Evolutionary conservation across 2,888 invertebrate genomes (phyloP).

Genomic region (Mamestra brassicae): DNA sequence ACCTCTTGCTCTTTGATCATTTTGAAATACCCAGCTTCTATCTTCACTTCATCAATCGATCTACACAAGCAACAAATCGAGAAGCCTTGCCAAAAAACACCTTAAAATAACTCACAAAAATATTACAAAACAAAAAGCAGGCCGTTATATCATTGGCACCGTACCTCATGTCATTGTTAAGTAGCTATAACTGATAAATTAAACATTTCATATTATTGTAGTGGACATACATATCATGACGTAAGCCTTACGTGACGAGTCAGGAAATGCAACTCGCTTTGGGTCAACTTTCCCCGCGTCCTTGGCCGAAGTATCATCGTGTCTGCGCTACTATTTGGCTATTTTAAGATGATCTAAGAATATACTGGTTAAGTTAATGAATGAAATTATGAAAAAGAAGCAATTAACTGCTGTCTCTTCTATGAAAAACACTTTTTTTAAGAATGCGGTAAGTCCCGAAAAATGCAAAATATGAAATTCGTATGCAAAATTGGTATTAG

Average conservation of each 20-base stretch:
- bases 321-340: not conserved
- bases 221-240: constrained; percentile 10
- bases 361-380: not conserved
- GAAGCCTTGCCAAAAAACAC: not conserved
- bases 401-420: too few relatives aligned
- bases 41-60: too few relatives aligned
- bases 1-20: too few relatives aligned
- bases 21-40: too few relatives aligned
- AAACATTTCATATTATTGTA: constrained; percentile 51
- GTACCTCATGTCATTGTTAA: constrained; percentile 9
- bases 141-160: constrained; percentile 30
- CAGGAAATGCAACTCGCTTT: constrained; percentile 47
- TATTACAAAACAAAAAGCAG: constrained; percentile 8
- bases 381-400: too few relatives aligned
- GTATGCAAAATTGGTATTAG: too few relatives aligned
- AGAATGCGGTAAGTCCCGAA: too few relatives aligned
- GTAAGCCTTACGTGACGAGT: constrained; percentile 31
- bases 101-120: not conserved
- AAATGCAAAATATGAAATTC: too few relatives aligned
- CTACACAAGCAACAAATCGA: too few relatives aligned
- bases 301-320: constrained; percentile 20
- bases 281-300: constrained; percentile 60
- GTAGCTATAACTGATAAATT: constrained; percentile 56
- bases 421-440: too few relatives aligned
- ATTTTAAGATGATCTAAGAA: not conserved